Evolutionary conservation across 2,797 vertebrate genomes (phyloP).

Genomic region (Lutjanus campechanus): DNA sequence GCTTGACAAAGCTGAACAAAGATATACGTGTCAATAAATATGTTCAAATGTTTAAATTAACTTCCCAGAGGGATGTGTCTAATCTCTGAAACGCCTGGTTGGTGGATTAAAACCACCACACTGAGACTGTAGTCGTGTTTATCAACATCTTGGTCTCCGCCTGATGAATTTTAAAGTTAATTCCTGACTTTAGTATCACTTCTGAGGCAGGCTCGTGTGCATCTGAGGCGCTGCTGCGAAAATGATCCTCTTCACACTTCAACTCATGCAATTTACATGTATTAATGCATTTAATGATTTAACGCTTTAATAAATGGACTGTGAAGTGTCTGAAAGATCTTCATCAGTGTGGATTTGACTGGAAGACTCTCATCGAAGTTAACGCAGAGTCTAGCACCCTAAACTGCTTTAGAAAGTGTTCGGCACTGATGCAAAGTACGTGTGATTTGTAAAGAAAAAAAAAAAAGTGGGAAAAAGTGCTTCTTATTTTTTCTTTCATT

Average conservation of each 20-base stretch:
- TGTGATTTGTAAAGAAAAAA: slow-evolving; percentile 12
- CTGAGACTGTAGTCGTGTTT: slow-evolving; percentile 28
- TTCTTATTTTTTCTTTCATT: no score
- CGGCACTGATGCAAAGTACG: not conserved
- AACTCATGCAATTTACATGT: slow-evolving; percentile 66
- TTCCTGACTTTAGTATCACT: slow-evolving; percentile 47
- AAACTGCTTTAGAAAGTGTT: not conserved
- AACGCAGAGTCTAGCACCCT: not conserved
- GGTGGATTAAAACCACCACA: slow-evolving; percentile 47
- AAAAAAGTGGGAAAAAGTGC: not conserved
- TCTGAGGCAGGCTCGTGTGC: slow-evolving; percentile 27
- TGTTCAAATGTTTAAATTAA: slow-evolving; percentile 39
- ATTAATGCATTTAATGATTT: slow-evolving; percentile 66
- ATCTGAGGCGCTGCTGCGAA: slow-evolving; percentile 27
- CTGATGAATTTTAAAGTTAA: slow-evolving; percentile 55
- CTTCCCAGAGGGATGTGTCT: slow-evolving; percentile 36
- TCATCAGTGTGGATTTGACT: slow-evolving; percentile 46
- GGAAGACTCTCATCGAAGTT: slow-evolving; percentile 9
- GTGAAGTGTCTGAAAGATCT: slow-evolving; percentile 51
- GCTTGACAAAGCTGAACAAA: slow-evolving; percentile 41
- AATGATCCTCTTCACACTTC: slow-evolving; percentile 66
- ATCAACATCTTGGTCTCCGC: slow-evolving; percentile 34
- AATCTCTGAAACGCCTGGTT: slow-evolving; percentile 47
- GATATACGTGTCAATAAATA: slow-evolving; percentile 36
- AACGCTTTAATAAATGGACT: slow-evolving; percentile 58